A percentile compares a stretch with the other conserved stretches of the same genome.
phyloP scores from a whole-genome alignment of 1,140 invertebrate species.

The Drosophila chauvacae region DNA sequence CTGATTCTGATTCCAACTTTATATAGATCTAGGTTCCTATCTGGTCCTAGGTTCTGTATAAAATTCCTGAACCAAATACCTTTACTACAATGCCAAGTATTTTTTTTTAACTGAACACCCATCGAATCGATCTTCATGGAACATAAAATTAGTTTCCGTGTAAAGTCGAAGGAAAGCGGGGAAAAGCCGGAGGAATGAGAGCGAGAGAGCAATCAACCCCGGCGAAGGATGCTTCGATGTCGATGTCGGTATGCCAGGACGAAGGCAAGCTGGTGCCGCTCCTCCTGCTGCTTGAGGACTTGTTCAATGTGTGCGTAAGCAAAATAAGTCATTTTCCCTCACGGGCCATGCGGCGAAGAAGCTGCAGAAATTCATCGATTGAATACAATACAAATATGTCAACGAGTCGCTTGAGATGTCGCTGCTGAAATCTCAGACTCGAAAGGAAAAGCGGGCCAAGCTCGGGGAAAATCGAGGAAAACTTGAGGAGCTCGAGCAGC shows the following conservation, averaged over 20 bases:
- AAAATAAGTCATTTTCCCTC: constrained; percentile 83
- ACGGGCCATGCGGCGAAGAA: constrained; percentile 55
- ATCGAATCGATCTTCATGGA: background rate
- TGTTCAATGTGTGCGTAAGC: constrained; percentile 76
- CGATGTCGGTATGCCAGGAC: constrained; percentile 31
- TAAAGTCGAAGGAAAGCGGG: constrained; percentile 5
- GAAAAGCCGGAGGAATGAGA: constrained; percentile 5
- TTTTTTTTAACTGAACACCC: background rate
- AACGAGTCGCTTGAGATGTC: constrained; percentile 82
- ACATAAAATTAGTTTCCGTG: constrained; percentile 20
- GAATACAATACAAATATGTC: constrained; percentile 83
- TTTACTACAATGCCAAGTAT: background rate
- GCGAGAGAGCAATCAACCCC: constrained; percentile 48
- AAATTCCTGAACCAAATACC: too few species aligned
- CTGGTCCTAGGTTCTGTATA: background rate
- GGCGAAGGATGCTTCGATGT: constrained; percentile 21
- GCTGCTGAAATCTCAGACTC: constrained; percentile 71
- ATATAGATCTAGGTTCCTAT: background rate
- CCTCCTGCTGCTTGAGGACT: constrained; percentile 49
- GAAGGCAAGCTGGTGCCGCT: constrained; percentile 28
- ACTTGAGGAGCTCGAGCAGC: constrained; percentile 5
- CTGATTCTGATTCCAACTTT: background rate
- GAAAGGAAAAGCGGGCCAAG: constrained; percentile 17
- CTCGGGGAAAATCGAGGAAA: constrained; percentile 20
- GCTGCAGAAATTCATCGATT: constrained; percentile 80